Percentiles rank a stretch among this genome's conserved stretches.
Evolutionary conservation across 2,113 vertebrate species (phyloP).

Genomic region (Neotragus moschatus): DNA sequence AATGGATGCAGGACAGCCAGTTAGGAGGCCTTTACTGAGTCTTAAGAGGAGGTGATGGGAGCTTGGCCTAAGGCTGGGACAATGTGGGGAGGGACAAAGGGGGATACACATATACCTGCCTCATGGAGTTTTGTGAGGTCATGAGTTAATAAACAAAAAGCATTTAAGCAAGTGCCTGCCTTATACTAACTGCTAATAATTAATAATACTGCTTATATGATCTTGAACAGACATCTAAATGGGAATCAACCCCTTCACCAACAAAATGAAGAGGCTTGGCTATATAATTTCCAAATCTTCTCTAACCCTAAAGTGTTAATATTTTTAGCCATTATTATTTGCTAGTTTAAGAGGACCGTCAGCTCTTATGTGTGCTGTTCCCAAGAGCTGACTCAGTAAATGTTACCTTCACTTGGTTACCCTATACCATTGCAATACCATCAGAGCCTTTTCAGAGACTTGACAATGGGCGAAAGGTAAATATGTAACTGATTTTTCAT

Average conservation of each 20-base stretch:
- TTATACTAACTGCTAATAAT: not conserved
- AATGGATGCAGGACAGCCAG: not conserved
- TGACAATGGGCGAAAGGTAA: not conserved
- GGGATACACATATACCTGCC: not conserved
- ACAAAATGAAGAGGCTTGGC: not conserved
- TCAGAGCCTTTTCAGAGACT: not conserved
- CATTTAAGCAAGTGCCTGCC: not conserved
- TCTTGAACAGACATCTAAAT: not conserved
- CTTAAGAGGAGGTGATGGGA: not conserved
- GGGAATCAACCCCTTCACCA: not conserved
- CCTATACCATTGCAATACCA: not conserved
- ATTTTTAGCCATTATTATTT: not conserved
- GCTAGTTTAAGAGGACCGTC: not conserved
- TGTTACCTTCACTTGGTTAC: not conserved
- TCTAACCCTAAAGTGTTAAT: not conserved
- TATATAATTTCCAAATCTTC: not conserved
- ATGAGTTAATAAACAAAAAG: not conserved
- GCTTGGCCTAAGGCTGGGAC: not conserved
- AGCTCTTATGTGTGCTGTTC: not conserved
- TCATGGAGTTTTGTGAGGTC: not conserved
- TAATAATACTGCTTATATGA: not conserved
- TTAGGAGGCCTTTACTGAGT: not conserved
- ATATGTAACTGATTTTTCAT: conserved; percentile 34
- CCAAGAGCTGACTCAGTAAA: not conserved
- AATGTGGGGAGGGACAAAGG: not conserved